Evolutionary conservation across 1,140 invertebrate species (phyloP).

Genomic region (Daktulosphaira vitifoliae): DNA sequence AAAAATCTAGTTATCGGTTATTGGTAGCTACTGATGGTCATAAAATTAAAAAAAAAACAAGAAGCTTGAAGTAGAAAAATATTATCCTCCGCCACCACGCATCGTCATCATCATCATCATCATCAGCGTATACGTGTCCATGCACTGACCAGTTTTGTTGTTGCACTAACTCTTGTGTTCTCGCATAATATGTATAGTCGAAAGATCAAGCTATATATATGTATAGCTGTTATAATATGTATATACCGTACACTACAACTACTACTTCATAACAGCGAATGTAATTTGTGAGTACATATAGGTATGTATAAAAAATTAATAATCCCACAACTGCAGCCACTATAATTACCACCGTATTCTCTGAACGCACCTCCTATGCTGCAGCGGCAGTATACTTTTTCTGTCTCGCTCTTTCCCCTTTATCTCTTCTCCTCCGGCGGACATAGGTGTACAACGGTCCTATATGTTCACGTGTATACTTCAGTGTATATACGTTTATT

Average conservation of each 20-base stretch:
- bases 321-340: conserved; percentile 18
- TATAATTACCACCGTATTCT: conserved; percentile 25
- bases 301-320: conserved; percentile 10
- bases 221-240: too few relatives aligned
- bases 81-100: neutral
- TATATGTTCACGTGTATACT: neutral
- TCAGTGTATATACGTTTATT: neutral
- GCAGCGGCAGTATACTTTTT: neutral
- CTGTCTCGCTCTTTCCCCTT: too few relatives aligned
- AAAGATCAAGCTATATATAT: too few relatives aligned
- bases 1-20: too few relatives aligned
- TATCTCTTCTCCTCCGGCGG: too few relatives aligned
- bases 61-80: neutral
- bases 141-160: conserved; percentile 16
- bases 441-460: neutral
- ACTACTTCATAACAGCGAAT: neutral
- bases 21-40: neutral
- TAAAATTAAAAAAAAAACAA: conserved; percentile 10
- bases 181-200: too few relatives aligned
- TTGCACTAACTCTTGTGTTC: too few relatives aligned
- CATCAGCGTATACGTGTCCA: neutral
- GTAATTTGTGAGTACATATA: conserved; percentile 9
- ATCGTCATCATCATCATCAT: neutral
- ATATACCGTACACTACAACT: neutral
- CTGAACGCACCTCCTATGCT: neutral